Base-by-base conservation (phyloP, 2,888 invertebrate species). In the Dione juno region DNA sequence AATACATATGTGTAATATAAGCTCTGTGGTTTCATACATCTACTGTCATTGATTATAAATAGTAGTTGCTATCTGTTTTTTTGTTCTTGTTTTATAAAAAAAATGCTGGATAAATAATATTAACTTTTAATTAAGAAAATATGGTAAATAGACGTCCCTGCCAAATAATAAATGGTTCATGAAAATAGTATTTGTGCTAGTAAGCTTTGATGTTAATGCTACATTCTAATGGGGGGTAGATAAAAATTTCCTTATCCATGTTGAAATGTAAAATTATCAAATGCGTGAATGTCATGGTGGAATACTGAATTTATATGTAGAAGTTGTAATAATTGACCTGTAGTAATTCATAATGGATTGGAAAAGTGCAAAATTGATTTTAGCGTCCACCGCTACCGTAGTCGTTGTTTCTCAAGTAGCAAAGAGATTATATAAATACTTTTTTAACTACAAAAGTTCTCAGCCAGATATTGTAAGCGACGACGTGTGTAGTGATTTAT, bases 281-380 rank as follows among this genome's bases (percentile, higher is more conserved):
- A 82, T 86, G 88, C 86, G 88, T 90, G 89, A 78, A 84, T 81
- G 85, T 83, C 77, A 89, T 87, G 90, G 91, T 90, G 89, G 88
- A 72, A 63, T 58, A 63, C 58, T 67, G 37, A 53, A 67, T 43
- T 66, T 43, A 50, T 41, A 52, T 66, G 37, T 63, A 58, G 71
- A 52, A 64, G 14, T 50, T 64, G 35, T 52, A 41, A 21, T 63
- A 54, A 59, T 14, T 67, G 41, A 50, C 16, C 13, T 41, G n/a
- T 53, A 59, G 71, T 69, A 69, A 35, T 13, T 72, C 75, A 85
- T 75, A 67, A 93, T 93, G 93, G 84, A 90, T 83, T 93, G 92
- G 92, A 92, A 85, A 83, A 89, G 87, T 83, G 85, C 86, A 71
- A 90, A 87, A 75, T 81, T 92, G 76, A 75, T 92, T 72, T 79